Evolutionary conservation across 2,888 invertebrate genomes (phyloP), one percentile per base, ranked within the genome.

Genomic region (Pristionchus japonicus): DNA sequence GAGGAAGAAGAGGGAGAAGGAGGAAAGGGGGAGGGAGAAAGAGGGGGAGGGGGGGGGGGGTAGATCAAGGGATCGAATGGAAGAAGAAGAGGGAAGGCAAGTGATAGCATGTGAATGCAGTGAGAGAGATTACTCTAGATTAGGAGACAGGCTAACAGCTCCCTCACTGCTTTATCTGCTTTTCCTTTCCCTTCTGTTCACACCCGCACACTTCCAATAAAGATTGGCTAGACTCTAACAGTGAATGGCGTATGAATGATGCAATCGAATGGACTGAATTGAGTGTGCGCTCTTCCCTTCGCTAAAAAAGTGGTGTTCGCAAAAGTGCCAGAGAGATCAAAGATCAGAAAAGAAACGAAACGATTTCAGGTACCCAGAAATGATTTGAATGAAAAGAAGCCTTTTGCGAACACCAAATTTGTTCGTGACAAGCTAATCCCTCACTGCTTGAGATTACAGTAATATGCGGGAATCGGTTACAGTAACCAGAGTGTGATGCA

Each of bases 401-500:
- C 80, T 80, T 80, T 80, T 80, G 80, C 80, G 80, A 80, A 80
- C 80, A 80, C 80, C 80, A 43, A 47, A 47, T 27, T 49, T 80
- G 49, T 31, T 80, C 80, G 49, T 80, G 43, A 47, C 27, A 23
- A 40, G 74, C 74, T 74, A 74, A 74, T 40, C 57, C 57, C 23
- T 31, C n/a, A n/a, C 64, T 67, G 64, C 64, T 67, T 67, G 64
- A 31, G 1, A 67, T 31, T 34, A 31, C 31, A 67, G 17, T 67
- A 67, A 67, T 67, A 31, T 17, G 64, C 31, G 64, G 31, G 64
- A 67, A 67, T n/a, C 37, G 80, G 52, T 31, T 82, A 49, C 82
- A 61, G 84, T 84, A 84, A 80, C 49, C 80, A 34, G 20, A 84
- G 84, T 52, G 61, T 57, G 61, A 57, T 23, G 57, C 43, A 80